These are phyloP conservation scores for Hylaeus volcanicus DNA, from an alignment of 1,140 invertebrate species.

Conservation along the genomic window DNA sequence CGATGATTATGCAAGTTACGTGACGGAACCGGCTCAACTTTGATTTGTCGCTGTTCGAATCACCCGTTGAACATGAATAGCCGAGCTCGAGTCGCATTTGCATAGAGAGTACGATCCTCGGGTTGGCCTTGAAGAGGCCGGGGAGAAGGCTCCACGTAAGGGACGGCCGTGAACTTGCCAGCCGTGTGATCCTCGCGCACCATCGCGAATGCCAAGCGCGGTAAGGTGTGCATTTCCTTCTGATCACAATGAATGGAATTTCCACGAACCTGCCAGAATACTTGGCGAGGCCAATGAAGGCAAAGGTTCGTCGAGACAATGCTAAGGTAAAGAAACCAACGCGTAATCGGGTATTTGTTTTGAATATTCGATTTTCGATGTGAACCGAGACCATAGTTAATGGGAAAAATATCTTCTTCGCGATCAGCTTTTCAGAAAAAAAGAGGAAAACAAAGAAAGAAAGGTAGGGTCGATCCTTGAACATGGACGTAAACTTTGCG, in stretches of 20 bases:
- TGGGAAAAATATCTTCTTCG: neutral
- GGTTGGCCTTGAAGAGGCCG: constrained; percentile 72
- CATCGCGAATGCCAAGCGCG: constrained; percentile 44
- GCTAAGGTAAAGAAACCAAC: no score
- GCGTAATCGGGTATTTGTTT: no score
- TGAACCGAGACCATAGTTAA: no score
- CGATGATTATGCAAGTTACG: constrained; percentile 51
- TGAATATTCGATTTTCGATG: no score
- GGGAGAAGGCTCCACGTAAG: constrained; percentile 60
- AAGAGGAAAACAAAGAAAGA: constrained; percentile 9
- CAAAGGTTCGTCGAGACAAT: no score
- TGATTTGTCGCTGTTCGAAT: constrained; percentile 33
- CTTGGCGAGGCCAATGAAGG: neutral
- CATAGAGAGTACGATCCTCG: constrained; percentile 59
- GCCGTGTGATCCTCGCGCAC: constrained; percentile 40
- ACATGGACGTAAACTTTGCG: constrained; percentile 44
- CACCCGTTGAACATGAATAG: constrained; percentile 11
- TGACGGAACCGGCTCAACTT: constrained; percentile 47
- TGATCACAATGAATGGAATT: constrained; percentile 47
- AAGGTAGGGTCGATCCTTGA: constrained; percentile 35
- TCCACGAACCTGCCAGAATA: constrained; percentile 1
- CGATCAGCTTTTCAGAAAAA: neutral
- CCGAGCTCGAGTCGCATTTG: constrained; percentile 50
- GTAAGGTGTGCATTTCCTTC: constrained; percentile 57
- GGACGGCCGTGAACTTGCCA: constrained; percentile 76